Evolutionary conservation across 2,888 invertebrate species (phyloP), one percentile per base, ranked within the genome.

Genomic region (Teinopalpus imperialis): DNA sequence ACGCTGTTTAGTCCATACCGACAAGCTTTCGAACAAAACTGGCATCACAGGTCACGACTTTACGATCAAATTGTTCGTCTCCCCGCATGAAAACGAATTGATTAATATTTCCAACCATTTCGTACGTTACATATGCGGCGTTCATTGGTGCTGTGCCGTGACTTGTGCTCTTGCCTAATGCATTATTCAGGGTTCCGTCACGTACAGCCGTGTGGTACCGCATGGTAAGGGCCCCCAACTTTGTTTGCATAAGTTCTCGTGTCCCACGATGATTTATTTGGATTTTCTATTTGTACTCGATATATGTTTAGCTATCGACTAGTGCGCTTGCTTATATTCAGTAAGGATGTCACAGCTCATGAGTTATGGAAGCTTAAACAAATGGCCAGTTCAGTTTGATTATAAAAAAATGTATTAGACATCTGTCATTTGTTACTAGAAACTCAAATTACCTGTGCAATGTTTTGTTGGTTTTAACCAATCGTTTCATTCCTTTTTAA

Each of bases 51-150:
- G 30, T 37, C 43, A 44, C 36, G 36, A 44, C 13, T 20, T 8
- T 18, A 13, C 8, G 31, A 18, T 44, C 37, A 30, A 44, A 30
- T 31, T 31, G 43, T 23, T 24, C 30, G 16, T 36, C 24, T 36
- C 32, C 13, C 13, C 20, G 14, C 21, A 34, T 34, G 34, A 13
- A 34, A 40, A 34, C 45, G 40, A 45, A 45, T 34, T 27, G 32
- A 40, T 45, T 27, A 39, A 45, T 45, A 39, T 45, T 43, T 37
- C 39, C 10, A 10, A 32, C 45, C 20, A 45, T 31, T 39, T 40
- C 26, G 27, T 45, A 18, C 20, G 29, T 45, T 45, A 39, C 39
- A 32, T 32, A 34, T 26, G 39, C 31, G 35, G 27, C 10, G 18
- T 35, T 13, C 10, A 26, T 37, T 20, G 24, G 26, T 32, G 37